A percentile compares a stretch with the other conserved stretches of the same genome.
Conservation (phyloP, 1,140 invertebrate genomes). For the Coelopa frigida region DNA sequence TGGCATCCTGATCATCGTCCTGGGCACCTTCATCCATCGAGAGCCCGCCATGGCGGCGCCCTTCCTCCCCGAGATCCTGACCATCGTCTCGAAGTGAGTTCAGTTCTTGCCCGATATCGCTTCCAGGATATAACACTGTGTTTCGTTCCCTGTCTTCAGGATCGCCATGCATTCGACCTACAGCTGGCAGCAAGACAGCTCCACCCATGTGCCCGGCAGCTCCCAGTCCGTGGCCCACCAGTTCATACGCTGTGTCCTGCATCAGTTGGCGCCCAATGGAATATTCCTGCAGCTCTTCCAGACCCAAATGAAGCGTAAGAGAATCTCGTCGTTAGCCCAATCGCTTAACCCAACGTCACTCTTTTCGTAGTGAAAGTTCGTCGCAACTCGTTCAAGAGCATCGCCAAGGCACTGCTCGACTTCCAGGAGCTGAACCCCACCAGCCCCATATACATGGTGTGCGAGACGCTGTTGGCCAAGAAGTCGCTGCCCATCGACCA, state of each 20-base stretch:
- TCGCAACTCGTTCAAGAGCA: constrained; percentile 78
- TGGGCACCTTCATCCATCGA: constrained; percentile 93
- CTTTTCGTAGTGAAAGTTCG: constrained; percentile 31
- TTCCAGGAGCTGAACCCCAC: constrained; percentile 95
- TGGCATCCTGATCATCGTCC: constrained; percentile 84
- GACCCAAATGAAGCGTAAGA: constrained; percentile 69
- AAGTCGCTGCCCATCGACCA: constrained; percentile 77
- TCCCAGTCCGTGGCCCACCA: constrained; percentile 91
- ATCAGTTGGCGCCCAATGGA: constrained; percentile 92
- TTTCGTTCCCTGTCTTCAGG: constrained; percentile 45
- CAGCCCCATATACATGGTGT: constrained; percentile 81
- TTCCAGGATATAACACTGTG: not conserved
- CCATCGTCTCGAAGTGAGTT: constrained; percentile 73
- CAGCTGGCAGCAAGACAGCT: constrained; percentile 88
- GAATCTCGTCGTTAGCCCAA: not conserved
- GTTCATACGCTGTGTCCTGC: constrained; percentile 91
- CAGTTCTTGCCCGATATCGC: constrained; percentile 4
- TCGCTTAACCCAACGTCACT: not conserved
- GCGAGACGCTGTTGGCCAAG: constrained; percentile 85
- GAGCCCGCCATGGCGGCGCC: constrained; percentile 91
- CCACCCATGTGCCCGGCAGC: constrained; percentile 78
- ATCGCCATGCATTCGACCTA: constrained; percentile 66
- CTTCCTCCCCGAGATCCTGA: constrained; percentile 84
- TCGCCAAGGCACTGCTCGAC: constrained; percentile 87
- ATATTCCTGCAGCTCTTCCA: constrained; percentile 95